phyloP scores from a whole-genome alignment of 2,113 vertebrate species.

The Setophaga kirtlandii region DNA sequence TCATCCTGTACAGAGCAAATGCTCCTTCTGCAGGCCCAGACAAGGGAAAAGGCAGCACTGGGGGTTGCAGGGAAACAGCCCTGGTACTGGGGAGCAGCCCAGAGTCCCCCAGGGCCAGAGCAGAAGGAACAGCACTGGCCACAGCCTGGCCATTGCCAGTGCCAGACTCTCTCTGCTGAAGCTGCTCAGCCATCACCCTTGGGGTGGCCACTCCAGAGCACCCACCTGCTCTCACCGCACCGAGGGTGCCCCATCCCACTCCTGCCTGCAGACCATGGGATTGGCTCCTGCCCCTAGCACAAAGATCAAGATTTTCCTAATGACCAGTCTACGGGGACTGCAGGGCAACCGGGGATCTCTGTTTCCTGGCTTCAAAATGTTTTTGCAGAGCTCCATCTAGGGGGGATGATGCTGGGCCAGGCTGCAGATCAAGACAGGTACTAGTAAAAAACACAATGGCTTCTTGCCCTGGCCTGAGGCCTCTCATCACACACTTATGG shows the following conservation, averaged over 20 bases:
- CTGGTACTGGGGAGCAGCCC: background rate
- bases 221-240: too few relatives aligned
- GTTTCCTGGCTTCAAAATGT: background rate
- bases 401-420: conserved; percentile 28
- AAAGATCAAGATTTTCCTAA: background rate
- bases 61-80: background rate
- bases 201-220: accelerated
- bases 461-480: conserved; percentile 26
- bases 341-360: background rate
- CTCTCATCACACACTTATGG: background rate
- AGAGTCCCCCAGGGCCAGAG: background rate
- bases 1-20: background rate
- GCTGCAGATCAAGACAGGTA: background rate
- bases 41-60: background rate
- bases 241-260: background rate
- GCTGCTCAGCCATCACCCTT: background rate
- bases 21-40: background rate
- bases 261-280: too few relatives aligned
- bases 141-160: accelerated
- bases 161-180: background rate
- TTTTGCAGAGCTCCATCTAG: conserved; percentile 69
- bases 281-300: background rate
- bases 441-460: background rate
- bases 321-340: background rate
- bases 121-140: background rate